Conservation (phyloP, 2,113 vertebrate species). For the Vulpes vulpes region DNA sequence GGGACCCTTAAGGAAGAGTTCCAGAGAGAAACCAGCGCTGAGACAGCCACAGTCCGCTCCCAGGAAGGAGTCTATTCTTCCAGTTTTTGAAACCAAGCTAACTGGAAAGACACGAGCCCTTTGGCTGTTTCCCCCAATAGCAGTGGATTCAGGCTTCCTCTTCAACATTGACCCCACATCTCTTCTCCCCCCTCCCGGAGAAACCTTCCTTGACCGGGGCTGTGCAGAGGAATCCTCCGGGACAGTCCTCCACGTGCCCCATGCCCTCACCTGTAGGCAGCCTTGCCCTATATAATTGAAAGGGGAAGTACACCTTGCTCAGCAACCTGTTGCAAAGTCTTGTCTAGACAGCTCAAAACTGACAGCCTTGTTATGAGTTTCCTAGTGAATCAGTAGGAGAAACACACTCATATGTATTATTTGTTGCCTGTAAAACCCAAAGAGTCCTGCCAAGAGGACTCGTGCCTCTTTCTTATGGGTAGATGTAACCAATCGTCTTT, state of each 20-base stretch:
- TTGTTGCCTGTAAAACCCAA: neutral
- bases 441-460: neutral
- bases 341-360: neutral
- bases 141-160: neutral
- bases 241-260: neutral
- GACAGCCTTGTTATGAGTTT: neutral
- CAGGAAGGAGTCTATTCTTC: neutral
- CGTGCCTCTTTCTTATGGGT: neutral
- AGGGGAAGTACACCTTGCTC: neutral
- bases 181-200: neutral
- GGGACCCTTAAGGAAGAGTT: neutral
- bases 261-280: neutral
- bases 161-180: neutral
- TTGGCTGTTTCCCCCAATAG: neutral
- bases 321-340: neutral
- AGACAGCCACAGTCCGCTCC: neutral
- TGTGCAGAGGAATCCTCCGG: neutral
- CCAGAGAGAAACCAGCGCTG: neutral
- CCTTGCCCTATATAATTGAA: neutral
- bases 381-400: neutral
- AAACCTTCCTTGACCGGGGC: neutral
- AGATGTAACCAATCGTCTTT: neutral
- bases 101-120: neutral
- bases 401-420: neutral
- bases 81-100: constrained; percentile 7